phyloP scores from a whole-genome alignment of 2,888 invertebrate genomes.

The Boloria euphrosyne region DNA sequence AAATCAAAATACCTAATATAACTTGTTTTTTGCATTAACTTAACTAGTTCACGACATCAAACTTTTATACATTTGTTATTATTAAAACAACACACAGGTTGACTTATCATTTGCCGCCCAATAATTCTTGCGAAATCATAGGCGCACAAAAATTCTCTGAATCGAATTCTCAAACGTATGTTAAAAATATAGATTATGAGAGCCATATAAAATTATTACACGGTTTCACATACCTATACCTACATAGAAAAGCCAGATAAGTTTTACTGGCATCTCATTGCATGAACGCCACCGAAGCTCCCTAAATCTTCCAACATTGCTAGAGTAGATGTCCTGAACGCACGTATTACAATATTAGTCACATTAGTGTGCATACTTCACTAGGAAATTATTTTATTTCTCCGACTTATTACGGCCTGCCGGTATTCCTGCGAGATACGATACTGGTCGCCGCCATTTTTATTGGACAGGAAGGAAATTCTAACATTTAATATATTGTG shows the following conservation, averaged over 20 bases:
- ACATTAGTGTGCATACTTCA: constrained; percentile 80
- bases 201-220: too few species aligned
- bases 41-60: too few species aligned
- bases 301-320: constrained; percentile 77
- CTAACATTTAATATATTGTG: constrained; percentile 75
- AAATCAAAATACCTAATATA: too few species aligned
- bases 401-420: constrained; percentile 77
- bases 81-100: too few species aligned
- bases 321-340: constrained; percentile 76
- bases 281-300: constrained; percentile 54
- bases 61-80: too few species aligned
- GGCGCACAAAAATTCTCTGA: too few species aligned
- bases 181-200: too few species aligned
- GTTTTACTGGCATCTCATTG: constrained; percentile 29
- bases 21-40: too few species aligned
- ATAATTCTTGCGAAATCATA: too few species aligned
- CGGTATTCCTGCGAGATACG: constrained; percentile 71
- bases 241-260: background rate
- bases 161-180: too few species aligned
- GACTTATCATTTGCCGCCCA: too few species aligned
- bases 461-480: constrained; percentile 81
- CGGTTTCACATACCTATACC: too few species aligned
- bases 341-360: constrained; percentile 81
- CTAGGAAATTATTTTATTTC: constrained; percentile 78
- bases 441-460: constrained; percentile 70